Evolutionary conservation across 1,140 invertebrate species (phyloP), one percentile per base, ranked within the genome.

Genomic region (Drosophila ercepeae): DNA sequence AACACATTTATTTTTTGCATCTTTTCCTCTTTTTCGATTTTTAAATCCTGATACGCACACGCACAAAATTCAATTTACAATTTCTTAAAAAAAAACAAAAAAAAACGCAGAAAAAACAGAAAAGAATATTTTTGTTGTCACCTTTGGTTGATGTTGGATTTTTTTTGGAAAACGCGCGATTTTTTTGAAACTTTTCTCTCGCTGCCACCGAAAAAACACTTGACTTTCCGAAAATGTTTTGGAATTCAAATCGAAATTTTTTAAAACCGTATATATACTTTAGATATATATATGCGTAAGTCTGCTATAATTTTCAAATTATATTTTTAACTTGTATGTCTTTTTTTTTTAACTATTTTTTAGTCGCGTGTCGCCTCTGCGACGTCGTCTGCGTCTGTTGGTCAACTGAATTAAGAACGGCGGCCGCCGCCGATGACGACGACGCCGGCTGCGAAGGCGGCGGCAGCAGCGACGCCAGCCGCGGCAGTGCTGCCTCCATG

Each of bases 391-490:
- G 86, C 69, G 86, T 83, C 72, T 89, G 86, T 86, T 89, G 88
- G 88, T 90, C 88, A 90, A 90, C 88, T 90, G 78, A 90, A 83
- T 90, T 90, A 90, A 90, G 75, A 89, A 89, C 79, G 88, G 57
- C 76, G 67, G 64, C 58, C 52, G 32, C 32, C 51, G 32, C 32
- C 63, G 53, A 57, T 73, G 49, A 53, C 50, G 50, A 16, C 32
- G 44, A 52, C 69, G 49, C 29, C 25, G 54, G 19, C 51, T 7
- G 44, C 55, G 39, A 57, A 36, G 50, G 58, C 75, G 48, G 46
- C 53, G 54, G 11, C 27, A 5, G 11, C 51, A 13, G 46, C 21
- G 55, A 39, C 45, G 60, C 8, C 54, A 42, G 41, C 60, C 25
- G 60, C 60, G 16, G 14, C n/a, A 29, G 42, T 9, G 55, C 23